A percentile compares a stretch with the other conserved stretches of the same genome.
Evolutionary conservation across 2,888 invertebrate genomes (phyloP).

Genomic region (Eristalinus sepulchralis): DNA sequence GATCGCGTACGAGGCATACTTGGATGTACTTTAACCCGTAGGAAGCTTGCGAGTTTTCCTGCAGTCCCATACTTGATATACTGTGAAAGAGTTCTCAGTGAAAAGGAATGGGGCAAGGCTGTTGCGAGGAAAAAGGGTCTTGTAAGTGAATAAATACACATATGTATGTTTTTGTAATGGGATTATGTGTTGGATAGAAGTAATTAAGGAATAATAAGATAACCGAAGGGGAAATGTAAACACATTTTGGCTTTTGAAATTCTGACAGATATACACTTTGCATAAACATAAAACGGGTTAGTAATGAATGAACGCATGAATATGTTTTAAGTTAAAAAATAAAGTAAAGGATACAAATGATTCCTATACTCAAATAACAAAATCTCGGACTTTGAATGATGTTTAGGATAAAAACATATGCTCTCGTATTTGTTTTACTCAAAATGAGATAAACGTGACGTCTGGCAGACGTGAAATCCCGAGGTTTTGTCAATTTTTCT

Average conservation of each 20-base stretch:
- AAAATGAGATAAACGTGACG: too few relatives aligned
- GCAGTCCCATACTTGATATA: not conserved
- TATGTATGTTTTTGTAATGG: not conserved
- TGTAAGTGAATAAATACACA: not conserved
- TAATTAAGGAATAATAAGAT: not conserved
- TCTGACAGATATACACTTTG: not conserved
- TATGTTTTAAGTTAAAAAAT: not conserved
- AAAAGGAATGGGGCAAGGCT: not conserved
- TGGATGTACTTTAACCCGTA: not conserved
- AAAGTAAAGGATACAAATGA: not conserved
- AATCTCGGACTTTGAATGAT: too few relatives aligned
- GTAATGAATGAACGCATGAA: not conserved
- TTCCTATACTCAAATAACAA: too few relatives aligned
- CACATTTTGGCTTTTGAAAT: not conserved
- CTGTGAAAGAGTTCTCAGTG: not conserved
- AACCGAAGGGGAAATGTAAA: not conserved
- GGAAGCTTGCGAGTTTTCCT: not conserved
- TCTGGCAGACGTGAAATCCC: too few relatives aligned
- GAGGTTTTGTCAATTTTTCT: too few relatives aligned
- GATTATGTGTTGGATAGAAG: not conserved
- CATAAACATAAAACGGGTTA: not conserved
- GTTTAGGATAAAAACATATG: too few relatives aligned
- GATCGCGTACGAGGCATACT: constrained; percentile 1
- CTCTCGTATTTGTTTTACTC: too few relatives aligned
- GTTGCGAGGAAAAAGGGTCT: not conserved